Evolutionary conservation across 1,140 invertebrate species (phyloP).

Genomic region (Drosophila novamexicana): DNA sequence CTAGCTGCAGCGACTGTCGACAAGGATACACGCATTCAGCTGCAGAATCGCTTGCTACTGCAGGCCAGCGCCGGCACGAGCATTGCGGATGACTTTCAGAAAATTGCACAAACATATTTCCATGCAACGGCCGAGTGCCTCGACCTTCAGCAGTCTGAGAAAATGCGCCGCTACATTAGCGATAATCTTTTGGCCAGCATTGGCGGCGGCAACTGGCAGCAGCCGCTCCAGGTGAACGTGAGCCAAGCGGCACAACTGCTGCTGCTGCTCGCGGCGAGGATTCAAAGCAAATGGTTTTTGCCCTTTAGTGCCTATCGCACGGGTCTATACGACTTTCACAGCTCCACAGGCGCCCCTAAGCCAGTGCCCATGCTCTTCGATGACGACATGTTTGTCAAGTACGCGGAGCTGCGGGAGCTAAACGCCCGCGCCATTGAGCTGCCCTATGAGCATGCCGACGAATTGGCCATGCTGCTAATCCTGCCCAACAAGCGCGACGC

Average conservation of each 20-base stretch:
- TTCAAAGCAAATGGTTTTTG: constrained; percentile 79
- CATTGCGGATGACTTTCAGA: constrained; percentile 72
- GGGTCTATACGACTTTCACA: constrained; percentile 74
- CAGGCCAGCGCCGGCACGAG: constrained; percentile 15
- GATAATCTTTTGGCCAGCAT: constrained; percentile 50
- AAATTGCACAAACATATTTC: constrained; percentile 79
- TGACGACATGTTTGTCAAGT: constrained; percentile 81
- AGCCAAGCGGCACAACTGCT: constrained; percentile 29
- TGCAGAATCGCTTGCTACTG: constrained; percentile 61
- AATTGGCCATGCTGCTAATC: constrained; percentile 86
- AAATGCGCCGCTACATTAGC: constrained; percentile 47
- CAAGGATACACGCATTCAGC: constrained; percentile 57
- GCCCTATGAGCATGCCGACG: constrained; percentile 85
- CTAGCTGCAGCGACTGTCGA: constrained; percentile 49
- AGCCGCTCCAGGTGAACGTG: constrained; percentile 23
- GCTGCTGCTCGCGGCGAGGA: constrained; percentile 57
- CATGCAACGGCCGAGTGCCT: constrained; percentile 61
- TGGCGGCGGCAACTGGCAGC: constrained; percentile 58
- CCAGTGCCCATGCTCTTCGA: constrained; percentile 78
- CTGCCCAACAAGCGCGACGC: constrained; percentile 86
- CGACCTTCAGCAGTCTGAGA: constrained; percentile 65
- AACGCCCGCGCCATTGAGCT: constrained; percentile 84
- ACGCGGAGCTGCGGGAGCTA: constrained; percentile 80
- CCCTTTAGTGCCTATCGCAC: constrained; percentile 77
- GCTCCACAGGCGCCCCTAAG: constrained; percentile 22